Evolutionary conservation across 2,888 invertebrate species (phyloP).

Genomic region (Perithous albicinctus): DNA sequence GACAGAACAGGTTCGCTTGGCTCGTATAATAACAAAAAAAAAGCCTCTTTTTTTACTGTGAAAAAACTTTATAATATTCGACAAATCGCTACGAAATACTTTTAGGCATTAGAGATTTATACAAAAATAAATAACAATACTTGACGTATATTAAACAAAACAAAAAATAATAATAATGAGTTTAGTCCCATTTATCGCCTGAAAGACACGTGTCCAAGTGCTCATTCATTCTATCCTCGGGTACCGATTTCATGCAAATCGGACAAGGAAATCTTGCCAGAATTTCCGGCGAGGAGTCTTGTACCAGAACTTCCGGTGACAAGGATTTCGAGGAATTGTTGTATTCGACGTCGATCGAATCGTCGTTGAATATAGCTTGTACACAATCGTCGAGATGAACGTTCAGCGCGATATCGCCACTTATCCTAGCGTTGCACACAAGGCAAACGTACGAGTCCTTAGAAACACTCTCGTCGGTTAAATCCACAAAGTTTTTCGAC

Average conservation of each 20-base stretch:
- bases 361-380: conserved; percentile 82
- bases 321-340: conserved; percentile 71
- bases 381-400: conserved; percentile 85
- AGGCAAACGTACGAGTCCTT: conserved; percentile 73
- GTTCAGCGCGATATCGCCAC: conserved; percentile 78
- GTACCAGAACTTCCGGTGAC: conserved; percentile 66
- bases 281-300: too few species aligned
- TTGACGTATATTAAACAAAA: neutral
- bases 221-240: conserved; percentile 86
- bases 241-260: conserved; percentile 86
- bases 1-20: neutral
- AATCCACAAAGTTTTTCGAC: conserved; percentile 7
- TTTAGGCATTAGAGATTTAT: neutral
- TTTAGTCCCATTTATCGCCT: conserved; percentile 52
- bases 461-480: conserved; percentile 23
- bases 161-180: neutral
- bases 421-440: conserved; percentile 76
- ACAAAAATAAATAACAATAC: neutral
- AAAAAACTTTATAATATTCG: neutral
- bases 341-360: conserved; percentile 76
- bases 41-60: too few species aligned
- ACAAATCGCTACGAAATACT: neutral
- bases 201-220: conserved; percentile 86
- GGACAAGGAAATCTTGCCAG: conserved; percentile 87
- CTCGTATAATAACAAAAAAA: neutral